Conservation (phyloP, 1,140 invertebrate species). For the Lucilia sericata region DNA sequence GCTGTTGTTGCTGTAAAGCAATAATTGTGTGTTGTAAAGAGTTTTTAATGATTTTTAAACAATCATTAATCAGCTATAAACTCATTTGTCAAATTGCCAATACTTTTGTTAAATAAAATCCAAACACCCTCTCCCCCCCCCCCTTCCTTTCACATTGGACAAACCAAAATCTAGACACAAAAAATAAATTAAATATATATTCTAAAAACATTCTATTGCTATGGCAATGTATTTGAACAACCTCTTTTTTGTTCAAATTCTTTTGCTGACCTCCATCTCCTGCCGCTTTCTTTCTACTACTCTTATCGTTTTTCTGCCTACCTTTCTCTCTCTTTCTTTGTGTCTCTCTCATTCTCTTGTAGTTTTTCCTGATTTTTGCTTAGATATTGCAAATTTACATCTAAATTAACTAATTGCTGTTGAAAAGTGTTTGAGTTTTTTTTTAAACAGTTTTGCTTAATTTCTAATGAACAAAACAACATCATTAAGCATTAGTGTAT, state of each 20-base stretch:
- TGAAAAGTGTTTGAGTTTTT: not conserved
- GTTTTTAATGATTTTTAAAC: constrained; percentile 9
- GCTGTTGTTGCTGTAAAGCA: not conserved
- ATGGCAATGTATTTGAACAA: too few species aligned
- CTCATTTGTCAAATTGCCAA: constrained; percentile 26
- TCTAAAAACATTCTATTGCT: too few species aligned
- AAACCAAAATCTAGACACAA: too few species aligned
- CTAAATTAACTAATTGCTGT: constrained; percentile 29
- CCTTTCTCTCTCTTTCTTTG: too few species aligned
- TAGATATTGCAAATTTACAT: not conserved
- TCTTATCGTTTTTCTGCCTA: too few species aligned
- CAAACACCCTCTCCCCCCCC: too few species aligned
- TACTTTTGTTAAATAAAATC: not conserved
- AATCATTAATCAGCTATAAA: constrained; percentile 25
- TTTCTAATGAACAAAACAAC: not conserved
- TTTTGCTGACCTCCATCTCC: not conserved
- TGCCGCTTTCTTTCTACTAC: not conserved
- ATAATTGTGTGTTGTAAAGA: not conserved
- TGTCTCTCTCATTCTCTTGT: not conserved
- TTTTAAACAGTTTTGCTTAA: not conserved
- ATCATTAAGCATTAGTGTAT: not conserved
- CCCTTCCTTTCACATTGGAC: too few species aligned
- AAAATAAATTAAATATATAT: too few species aligned
- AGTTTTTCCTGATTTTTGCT: not conserved
- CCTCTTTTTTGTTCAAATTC: not conserved